A percentile compares a stretch with the other conserved stretches of the same genome.
Conservation (phyloP, 35 echinoderm and acorn worm genomes). For the Patiria miniata region DNA sequence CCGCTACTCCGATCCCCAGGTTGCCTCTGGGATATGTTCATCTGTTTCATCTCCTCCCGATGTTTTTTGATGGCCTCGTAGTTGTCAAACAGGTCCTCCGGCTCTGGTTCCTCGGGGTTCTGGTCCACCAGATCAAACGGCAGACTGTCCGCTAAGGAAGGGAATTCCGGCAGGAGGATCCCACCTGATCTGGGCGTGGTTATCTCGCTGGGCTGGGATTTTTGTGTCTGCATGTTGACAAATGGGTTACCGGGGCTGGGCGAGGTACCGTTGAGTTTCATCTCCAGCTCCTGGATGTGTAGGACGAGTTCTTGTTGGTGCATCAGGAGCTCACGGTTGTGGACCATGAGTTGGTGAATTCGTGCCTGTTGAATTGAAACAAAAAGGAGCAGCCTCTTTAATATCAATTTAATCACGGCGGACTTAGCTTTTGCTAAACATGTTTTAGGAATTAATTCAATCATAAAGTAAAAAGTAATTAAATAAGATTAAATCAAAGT, state of each 20-base stretch:
- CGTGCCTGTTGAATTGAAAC: conserved; percentile 56
- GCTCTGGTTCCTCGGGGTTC: not conserved
- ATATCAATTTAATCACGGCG: not conserved
- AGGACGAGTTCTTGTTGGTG: conserved; percentile 85
- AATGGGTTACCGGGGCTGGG: conserved; percentile 84
- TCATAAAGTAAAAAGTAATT: too few species aligned
- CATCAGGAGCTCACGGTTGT: conserved; percentile 89
- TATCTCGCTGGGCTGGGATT: conserved; percentile 14
- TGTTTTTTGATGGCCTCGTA: conserved; percentile 2
- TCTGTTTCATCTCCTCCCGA: not conserved
- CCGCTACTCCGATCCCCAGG: conserved; percentile 37
- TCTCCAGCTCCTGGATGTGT: conserved; percentile 85
- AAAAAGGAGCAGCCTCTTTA: not conserved
- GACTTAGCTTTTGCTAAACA: not conserved
- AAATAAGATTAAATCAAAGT: too few species aligned
- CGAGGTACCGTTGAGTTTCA: conserved; percentile 59
- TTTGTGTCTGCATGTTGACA: conserved; percentile 40
- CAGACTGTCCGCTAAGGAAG: conserved; percentile 60
- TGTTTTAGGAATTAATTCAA: not conserved
- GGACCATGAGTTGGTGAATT: conserved; percentile 89
- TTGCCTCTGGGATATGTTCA: conserved; percentile 45
- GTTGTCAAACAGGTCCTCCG: conserved; percentile 47
- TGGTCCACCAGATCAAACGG: conserved; percentile 33
- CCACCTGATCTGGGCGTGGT: conserved; percentile 32
- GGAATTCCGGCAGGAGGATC: conserved; percentile 83